Evolutionary conservation across 1,140 invertebrate species (phyloP), one percentile per base, ranked within the genome.

Genomic region (Holcopasites calliopsidis): DNA sequence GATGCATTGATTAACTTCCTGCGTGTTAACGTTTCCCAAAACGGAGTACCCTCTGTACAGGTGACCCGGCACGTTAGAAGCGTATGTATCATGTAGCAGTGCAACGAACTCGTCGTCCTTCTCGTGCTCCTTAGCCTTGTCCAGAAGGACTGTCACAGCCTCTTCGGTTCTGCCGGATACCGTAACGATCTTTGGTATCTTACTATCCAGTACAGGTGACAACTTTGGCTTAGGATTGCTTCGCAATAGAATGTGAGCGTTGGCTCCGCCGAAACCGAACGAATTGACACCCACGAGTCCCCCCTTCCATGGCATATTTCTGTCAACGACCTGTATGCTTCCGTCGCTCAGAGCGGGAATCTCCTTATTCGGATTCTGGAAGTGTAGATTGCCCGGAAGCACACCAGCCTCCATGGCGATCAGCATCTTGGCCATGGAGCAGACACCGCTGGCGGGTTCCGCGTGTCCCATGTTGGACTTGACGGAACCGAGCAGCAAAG

Each of bases 391-490:
- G 18, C 92, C 93, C 3, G 98, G 98, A 77, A 99, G 97, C 3
- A 95, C 89, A 40, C 96, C 95, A 35, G 93, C 87, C 91, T 99
- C 97, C 95, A 99, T 98, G 4, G 97, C 95, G 62, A 99, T 94
- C 4, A 99, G 82, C n/a, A 97, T 93, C 89, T 99, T 99, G 2
- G 96, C 96, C 57, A 99, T 92, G 0, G 97, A 96, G 87, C 97
- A 97, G 0, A 98, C 88, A 44, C 97, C 97, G 79, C 98, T 99
- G 0, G 97, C 97, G 5, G 98, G 96, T 90, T 99, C 98, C 5
- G 98, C 95, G 86, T 99, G 98, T 0, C 98, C 98, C 97, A 99
- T 98, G 90, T 99, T 99, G 1, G 97, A 98, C 89, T 99, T 99
- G 0, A 99, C 96, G 0, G 98, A 99, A 3, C 98, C 98, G 86